Evolutionary conservation across 2,113 vertebrate species (phyloP).

Genomic region (Tyrannus savana): DNA sequence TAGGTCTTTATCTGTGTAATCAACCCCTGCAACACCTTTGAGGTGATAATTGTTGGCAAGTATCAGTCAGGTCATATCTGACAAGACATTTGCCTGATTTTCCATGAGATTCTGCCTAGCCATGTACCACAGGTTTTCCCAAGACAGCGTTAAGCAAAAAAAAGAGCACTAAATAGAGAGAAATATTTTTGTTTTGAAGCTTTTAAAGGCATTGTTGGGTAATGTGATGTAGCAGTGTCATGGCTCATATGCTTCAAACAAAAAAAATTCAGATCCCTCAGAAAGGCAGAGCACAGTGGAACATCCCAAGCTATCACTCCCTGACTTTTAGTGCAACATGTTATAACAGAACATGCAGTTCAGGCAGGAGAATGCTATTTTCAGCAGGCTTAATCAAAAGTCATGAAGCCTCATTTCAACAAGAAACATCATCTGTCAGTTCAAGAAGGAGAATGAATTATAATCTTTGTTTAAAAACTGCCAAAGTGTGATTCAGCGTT

Average conservation of each 20-base stretch:
- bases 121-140: rapidly evolving
- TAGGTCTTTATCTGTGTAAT: background rate
- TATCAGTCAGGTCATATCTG: background rate
- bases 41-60: background rate
- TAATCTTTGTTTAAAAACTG: slow-evolving; percentile 49
- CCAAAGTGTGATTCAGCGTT: slow-evolving; percentile 4
- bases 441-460: slow-evolving; percentile 19
- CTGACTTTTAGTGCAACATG: background rate
- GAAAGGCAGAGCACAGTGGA: background rate
- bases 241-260: background rate
- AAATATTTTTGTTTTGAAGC: background rate
- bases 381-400: slow-evolving; percentile 10
- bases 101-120: background rate
- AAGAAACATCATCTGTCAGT: slow-evolving; percentile 18
- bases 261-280: background rate
- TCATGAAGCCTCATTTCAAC: background rate
- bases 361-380: background rate
- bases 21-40: background rate
- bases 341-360: background rate
- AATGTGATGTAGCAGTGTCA: background rate
- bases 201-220: background rate
- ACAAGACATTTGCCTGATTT: background rate
- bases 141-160: background rate
- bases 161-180: background rate
- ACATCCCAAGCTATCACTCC: background rate